phyloP scores from a whole-genome alignment of 2,888 invertebrate genomes.

The Thyatira batis region DNA sequence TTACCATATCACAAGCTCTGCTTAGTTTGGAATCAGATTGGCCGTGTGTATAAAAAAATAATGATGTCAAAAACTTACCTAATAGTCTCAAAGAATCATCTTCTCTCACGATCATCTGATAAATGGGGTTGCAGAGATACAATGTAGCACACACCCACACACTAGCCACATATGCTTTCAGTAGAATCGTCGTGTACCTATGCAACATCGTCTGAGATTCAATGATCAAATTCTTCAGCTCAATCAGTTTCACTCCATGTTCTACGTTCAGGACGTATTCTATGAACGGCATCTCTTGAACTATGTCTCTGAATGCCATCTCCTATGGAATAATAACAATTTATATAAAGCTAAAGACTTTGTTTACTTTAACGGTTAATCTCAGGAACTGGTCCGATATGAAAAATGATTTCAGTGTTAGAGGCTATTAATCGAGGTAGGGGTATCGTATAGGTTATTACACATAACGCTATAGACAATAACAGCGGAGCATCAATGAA shows the following conservation, averaged over 20 bases:
- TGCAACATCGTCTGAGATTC: slow-evolving; percentile 52
- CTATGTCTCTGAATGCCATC: slow-evolving; percentile 56
- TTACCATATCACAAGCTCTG: too few species aligned
- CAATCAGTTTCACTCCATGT: slow-evolving; percentile 36
- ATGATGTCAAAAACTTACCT: slow-evolving; percentile 42
- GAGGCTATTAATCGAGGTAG: too few species aligned
- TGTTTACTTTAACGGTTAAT: too few species aligned
- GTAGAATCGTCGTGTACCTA: slow-evolving; percentile 46
- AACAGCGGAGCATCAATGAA: too few species aligned
- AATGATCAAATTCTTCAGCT: slow-evolving; percentile 52
- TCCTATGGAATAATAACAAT: slow-evolving; percentile 36
- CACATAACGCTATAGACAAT: too few species aligned
- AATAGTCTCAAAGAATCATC: slow-evolving; percentile 58
- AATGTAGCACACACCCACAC: slow-evolving; percentile 57
- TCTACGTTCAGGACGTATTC: slow-evolving; percentile 31
- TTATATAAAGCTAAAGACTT: too few species aligned
- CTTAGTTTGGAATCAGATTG: too few species aligned
- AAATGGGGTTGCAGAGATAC: slow-evolving; percentile 63
- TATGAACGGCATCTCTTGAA: slow-evolving; percentile 61
- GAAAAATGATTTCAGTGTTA: too few species aligned
- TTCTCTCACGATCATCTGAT: slow-evolving; percentile 48
- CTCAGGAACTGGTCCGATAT: too few species aligned
- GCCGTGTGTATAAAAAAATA: too few species aligned
- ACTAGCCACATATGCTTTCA: slow-evolving; percentile 53
- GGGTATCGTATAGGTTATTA: too few species aligned